phyloP scores from a whole-genome alignment of 2,888 invertebrate genomes.

The Ligdia adustata region DNA sequence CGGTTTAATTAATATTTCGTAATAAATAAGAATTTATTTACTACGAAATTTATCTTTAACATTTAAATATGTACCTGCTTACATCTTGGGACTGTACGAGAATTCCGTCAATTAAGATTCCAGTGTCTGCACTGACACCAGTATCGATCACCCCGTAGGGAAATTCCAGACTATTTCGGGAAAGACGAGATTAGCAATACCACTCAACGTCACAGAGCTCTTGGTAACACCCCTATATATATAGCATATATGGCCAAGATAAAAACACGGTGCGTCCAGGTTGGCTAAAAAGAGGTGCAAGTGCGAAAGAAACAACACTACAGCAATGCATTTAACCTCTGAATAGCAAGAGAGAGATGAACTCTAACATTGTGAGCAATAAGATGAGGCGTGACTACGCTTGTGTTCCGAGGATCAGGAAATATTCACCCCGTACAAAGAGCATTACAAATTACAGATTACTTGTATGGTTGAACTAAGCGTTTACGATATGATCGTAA shows the following conservation, averaged over 20 bases:
- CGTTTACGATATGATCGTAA: constrained; percentile 45
- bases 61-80: neutral
- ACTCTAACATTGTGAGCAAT: constrained; percentile 38
- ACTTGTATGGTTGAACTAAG: constrained; percentile 15
- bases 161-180: constrained; percentile 72
- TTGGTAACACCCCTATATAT: constrained; percentile 35
- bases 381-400: constrained; percentile 60
- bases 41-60: neutral
- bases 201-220: too few relatives aligned
- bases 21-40: too few relatives aligned
- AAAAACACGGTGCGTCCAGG: constrained; percentile 13
- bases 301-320: constrained; percentile 45
- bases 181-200: constrained; percentile 61
- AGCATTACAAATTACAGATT: constrained; percentile 47
- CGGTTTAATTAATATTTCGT: too few relatives aligned
- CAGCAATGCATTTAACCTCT: constrained; percentile 25
- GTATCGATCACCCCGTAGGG: constrained; percentile 52
- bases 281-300: constrained; percentile 25
- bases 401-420: constrained; percentile 58
- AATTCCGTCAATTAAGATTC: constrained; percentile 39
- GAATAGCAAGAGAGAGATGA: constrained; percentile 35
- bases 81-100: neutral
- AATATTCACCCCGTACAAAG: constrained; percentile 35
- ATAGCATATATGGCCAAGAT: constrained; percentile 27
- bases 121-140: constrained; percentile 45